These are phyloP conservation scores for Poeciliopsis presidionis DNA, from an alignment of 2,797 vertebrate species.

Conservation along the genomic window DNA sequence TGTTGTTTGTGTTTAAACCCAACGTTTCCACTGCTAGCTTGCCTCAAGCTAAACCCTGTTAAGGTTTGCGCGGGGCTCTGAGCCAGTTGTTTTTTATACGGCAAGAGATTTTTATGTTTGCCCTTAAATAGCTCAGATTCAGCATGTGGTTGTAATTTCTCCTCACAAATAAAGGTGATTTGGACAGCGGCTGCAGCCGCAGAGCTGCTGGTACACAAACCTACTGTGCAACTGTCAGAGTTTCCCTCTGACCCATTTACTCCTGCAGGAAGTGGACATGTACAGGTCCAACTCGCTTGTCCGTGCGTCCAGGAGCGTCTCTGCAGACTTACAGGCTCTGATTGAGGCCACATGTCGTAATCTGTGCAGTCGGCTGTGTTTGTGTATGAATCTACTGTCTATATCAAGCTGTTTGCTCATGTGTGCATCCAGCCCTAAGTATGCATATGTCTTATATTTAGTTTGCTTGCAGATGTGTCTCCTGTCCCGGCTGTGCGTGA, in stretches of 20 bases:
- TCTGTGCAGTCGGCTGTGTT: slow-evolving; percentile 17
- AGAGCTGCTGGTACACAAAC: slow-evolving; percentile 47
- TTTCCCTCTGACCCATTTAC: slow-evolving; percentile 49
- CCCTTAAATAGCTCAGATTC: slow-evolving; percentile 69
- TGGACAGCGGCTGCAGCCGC: slow-evolving; percentile 35
- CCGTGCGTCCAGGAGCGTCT: slow-evolving; percentile 10
- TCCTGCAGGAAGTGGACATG: slow-evolving; percentile 7
- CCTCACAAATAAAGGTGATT: slow-evolving; percentile 75
- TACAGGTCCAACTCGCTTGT: background rate
- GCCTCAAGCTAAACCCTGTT: slow-evolving; percentile 47
- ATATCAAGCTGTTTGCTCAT: slow-evolving; percentile 15
- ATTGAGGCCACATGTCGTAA: slow-evolving; percentile 25
- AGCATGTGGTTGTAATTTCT: slow-evolving; percentile 79
- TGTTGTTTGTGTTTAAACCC: slow-evolving; percentile 61
- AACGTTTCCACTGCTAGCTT: slow-evolving; percentile 24
- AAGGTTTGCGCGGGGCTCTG: slow-evolving; percentile 55
- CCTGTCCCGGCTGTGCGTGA: slow-evolving; percentile 2
- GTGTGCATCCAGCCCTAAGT: slow-evolving; percentile 26
- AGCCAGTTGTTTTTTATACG: slow-evolving; percentile 52
- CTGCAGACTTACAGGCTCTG: slow-evolving; percentile 13
- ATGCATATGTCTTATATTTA: slow-evolving; percentile 35
- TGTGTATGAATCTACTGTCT: slow-evolving; percentile 18
- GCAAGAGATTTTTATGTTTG: slow-evolving; percentile 73
- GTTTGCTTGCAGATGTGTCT: slow-evolving; percentile 31
- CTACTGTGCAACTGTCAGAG: slow-evolving; percentile 31